Base-by-base conservation (phyloP, 2,888 invertebrate species). In the Acleris cristana region DNA sequence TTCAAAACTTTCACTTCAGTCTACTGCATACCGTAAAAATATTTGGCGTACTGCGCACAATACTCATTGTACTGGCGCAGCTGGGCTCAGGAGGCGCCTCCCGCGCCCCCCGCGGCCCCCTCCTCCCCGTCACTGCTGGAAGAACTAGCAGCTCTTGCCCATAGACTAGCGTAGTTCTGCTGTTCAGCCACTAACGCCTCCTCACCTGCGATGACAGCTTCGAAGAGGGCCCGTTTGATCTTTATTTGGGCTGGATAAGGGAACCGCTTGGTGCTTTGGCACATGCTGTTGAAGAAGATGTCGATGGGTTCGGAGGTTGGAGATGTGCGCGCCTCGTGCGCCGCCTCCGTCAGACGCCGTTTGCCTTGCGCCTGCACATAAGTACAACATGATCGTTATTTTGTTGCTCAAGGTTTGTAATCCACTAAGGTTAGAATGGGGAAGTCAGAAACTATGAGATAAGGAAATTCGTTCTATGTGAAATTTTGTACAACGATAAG, bases 211-310 rank as follows among this genome's bases (percentile, higher is more conserved):
- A 84, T 81, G 60, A 92, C 92, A 45, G 89, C 89, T 66, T 79
- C 78, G 80, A 92, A 92, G 70, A 92, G 78, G 59, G 80, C 79
- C 72, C 83, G 80, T 81, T 90, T 91, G 71, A 92, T 89, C 74
- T 84, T 83, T 70, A 92, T 85, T 79, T 92, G 92, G 69, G 89
- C 81, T 30, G 84, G 85, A 74, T 85, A 89, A 18, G 92, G 88
- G 70, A 92, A 80, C 45, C 91, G 84, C 79, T 90, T 90, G 45
- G 91, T 88, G 56, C 89, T 82, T 79, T 91, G 90, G 76, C 91
- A 91, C 92, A 92, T 92, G 83, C 90, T 82, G 79, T 84, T 87
- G 82, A 92, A 92, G 82, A 92, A 92, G 68, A 87, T 88, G 78
- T 90, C 90, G 58, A 90, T 82, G 60, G 90, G 88, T 76, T 90